phyloP scores from a whole-genome alignment of 2,888 invertebrate species.

The Resseliella maxima region DNA sequence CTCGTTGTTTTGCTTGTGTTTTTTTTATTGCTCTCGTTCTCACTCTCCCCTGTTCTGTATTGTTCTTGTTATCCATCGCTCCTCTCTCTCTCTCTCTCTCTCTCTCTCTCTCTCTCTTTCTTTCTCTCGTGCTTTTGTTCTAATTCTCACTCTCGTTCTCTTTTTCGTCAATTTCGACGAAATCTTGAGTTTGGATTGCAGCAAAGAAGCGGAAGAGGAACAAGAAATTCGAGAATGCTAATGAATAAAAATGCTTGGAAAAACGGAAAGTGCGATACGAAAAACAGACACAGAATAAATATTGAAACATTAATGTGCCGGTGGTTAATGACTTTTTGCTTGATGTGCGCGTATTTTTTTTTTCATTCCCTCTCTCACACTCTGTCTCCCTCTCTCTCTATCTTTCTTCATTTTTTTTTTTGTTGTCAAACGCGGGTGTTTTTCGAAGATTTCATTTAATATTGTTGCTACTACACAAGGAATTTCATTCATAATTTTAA shows the following conservation, averaged over 20 bases:
- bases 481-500: constrained; percentile 47
- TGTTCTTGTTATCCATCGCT: not conserved
- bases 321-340: constrained; percentile 48
- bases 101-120: not conserved
- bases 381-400: not conserved
- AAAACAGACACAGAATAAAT: constrained; percentile 48
- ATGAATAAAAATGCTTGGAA: constrained; percentile 45
- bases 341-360: not conserved
- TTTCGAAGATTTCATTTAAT: no score
- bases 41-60: not conserved
- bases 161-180: not conserved
- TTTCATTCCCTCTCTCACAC: not conserved
- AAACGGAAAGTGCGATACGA: constrained; percentile 25
- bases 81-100: no score
- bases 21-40: not conserved
- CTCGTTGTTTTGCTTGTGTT: constrained; percentile 4
- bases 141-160: no score
- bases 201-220: constrained; percentile 10
- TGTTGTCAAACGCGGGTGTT: no score
- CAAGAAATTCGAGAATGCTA: constrained; percentile 34
- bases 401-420: no score
- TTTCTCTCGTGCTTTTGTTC: not conserved
- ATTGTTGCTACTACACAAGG: no score
- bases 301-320: constrained; percentile 51
- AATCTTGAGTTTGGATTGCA: not conserved